Evolutionary conservation across 2,113 vertebrate genomes (phyloP).

Genomic region (Ahaetulla prasina): DNA sequence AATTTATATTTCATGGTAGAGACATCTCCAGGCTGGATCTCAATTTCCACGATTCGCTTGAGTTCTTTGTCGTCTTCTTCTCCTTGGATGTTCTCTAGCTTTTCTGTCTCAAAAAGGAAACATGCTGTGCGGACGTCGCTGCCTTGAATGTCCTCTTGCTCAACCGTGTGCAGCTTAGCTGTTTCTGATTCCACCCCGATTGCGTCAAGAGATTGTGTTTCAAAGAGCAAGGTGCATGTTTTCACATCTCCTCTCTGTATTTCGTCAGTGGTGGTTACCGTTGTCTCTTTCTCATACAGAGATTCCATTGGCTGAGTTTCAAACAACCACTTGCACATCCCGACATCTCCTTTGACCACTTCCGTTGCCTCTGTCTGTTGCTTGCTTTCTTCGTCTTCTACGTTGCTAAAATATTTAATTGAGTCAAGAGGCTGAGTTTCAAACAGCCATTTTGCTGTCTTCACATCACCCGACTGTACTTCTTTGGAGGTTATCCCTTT

Average conservation of each 20-base stretch:
- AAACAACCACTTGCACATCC: constrained; percentile 89
- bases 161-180: constrained; percentile 71
- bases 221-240: constrained; percentile 88
- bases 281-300: constrained; percentile 79
- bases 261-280: constrained; percentile 65
- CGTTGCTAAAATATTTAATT: constrained; percentile 82
- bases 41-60: constrained; percentile 76
- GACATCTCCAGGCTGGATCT: constrained; percentile 84
- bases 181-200: constrained; percentile 75
- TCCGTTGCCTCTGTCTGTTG: constrained; percentile 58
- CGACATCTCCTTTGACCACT: constrained; percentile 83
- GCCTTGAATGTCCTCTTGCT: constrained; percentile 80
- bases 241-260: constrained; percentile 84
- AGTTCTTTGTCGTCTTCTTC: constrained; percentile 68
- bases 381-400: constrained; percentile 75
- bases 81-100: constrained; percentile 77
- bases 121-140: constrained; percentile 80
- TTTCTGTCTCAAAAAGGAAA: constrained; percentile 88
- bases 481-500: constrained; percentile 89
- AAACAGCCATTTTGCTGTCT: constrained; percentile 91
- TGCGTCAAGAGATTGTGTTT: constrained; percentile 81
- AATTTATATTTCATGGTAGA: constrained; percentile 85
- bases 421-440: constrained; percentile 90
- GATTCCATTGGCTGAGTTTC: constrained; percentile 88
- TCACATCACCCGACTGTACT: constrained; percentile 86